phyloP scores from a whole-genome alignment of 2,888 invertebrate genomes.

The Scaeva pyrastri region DNA sequence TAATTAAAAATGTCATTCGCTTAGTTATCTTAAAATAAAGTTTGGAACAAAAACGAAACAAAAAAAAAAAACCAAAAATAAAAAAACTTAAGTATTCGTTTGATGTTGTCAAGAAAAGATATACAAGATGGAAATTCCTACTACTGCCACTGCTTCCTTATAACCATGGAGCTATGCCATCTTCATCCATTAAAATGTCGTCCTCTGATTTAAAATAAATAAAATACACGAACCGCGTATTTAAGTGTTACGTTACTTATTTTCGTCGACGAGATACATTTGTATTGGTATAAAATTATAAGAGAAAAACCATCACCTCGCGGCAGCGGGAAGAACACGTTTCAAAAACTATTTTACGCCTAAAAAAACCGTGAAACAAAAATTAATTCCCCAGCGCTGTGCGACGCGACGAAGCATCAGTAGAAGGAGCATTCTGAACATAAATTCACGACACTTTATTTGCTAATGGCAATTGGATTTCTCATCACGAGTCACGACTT shows the following conservation, averaged over 20 bases:
- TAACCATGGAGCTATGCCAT: conserved; percentile 27
- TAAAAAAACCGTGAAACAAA: conserved; percentile 30
- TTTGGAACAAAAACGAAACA: not conserved
- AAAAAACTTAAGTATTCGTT: conserved; percentile 42
- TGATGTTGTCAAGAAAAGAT: conserved; percentile 42
- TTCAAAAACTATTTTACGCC: conserved; percentile 41
- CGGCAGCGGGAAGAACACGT: conserved; percentile 26
- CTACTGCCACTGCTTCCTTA: conserved; percentile 29
- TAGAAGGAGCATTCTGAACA: conserved; percentile 35
- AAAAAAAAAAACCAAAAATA: not conserved
- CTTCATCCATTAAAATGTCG: conserved; percentile 66
- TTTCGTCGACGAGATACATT: conserved; percentile 16
- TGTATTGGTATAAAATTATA: no score
- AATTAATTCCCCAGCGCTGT: conserved; percentile 35
- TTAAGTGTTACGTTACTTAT: conserved; percentile 37
- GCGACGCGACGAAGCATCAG: conserved; percentile 4
- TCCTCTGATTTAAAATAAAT: conserved; percentile 69
- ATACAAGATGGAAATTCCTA: not conserved
- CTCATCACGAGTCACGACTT: conserved; percentile 72
- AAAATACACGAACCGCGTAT: conserved; percentile 65
- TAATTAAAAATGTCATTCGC: conserved; percentile 30
- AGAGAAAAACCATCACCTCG: no score
- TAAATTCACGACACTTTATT: conserved; percentile 48
- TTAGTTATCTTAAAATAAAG: conserved; percentile 35
- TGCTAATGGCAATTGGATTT: conserved; percentile 63